Percentiles rank a stretch among this genome's conserved stretches.
phyloP scores from a whole-genome alignment of 2,113 vertebrate species.

The Indicator indicator region DNA sequence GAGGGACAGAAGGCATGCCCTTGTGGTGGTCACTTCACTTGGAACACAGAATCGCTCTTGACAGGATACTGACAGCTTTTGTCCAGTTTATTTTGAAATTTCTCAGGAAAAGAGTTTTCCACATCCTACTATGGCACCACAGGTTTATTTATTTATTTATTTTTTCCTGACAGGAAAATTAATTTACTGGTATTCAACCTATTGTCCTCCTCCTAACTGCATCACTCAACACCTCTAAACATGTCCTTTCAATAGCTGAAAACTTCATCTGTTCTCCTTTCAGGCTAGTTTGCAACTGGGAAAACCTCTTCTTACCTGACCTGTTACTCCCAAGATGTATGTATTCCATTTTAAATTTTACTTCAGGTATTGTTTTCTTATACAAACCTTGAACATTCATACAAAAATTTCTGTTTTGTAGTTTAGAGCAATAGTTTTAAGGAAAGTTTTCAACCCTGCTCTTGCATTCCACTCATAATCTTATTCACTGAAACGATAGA shows the following conservation, averaged over 20 bases:
- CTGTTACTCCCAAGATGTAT: background rate
- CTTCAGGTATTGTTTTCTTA: background rate
- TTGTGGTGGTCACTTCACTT: background rate
- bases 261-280: background rate
- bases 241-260: background rate
- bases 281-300: background rate
- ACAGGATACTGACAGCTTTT: background rate
- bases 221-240: background rate
- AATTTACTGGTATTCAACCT: background rate
- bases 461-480: background rate
- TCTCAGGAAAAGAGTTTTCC: background rate
- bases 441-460: background rate
- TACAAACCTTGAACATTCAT: background rate
- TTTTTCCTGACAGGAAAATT: background rate
- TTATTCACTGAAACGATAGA: background rate
- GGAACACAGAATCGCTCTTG: rapidly evolving
- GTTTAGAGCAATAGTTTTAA: background rate
- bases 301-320: background rate
- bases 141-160: background rate
- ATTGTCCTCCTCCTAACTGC: background rate
- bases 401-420: background rate
- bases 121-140: background rate
- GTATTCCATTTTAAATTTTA: background rate
- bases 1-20: background rate
- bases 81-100: background rate